Conservation (phyloP, 2,113 vertebrate genomes). For the Oryctolagus cuniculus region mOryCun1.1 NC_091434.1:44767001-44767500, state of each 20-base stretch:
- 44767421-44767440: neutral
- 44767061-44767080: neutral
- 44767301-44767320: neutral
- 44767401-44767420: neutral
- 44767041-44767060: constrained; percentile 14
- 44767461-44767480: neutral
- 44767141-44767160: constrained; percentile 34
- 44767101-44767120: neutral
- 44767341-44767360: neutral
- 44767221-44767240: neutral
- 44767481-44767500: neutral
- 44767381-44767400: constrained; percentile 56
- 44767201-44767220: neutral
- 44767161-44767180: neutral
- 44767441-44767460: no score
- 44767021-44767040: neutral
- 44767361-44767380: constrained; percentile 39
- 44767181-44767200: neutral
- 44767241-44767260: neutral
- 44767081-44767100: neutral
- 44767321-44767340: neutral
- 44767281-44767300: constrained; percentile 41
- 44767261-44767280: constrained; percentile 4
- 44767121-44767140: neutral
- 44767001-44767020: neutral